These are phyloP conservation scores for Drosophila birchii DNA, from an alignment of 2,888 invertebrate genomes.

Conservation along the genomic window DNA sequence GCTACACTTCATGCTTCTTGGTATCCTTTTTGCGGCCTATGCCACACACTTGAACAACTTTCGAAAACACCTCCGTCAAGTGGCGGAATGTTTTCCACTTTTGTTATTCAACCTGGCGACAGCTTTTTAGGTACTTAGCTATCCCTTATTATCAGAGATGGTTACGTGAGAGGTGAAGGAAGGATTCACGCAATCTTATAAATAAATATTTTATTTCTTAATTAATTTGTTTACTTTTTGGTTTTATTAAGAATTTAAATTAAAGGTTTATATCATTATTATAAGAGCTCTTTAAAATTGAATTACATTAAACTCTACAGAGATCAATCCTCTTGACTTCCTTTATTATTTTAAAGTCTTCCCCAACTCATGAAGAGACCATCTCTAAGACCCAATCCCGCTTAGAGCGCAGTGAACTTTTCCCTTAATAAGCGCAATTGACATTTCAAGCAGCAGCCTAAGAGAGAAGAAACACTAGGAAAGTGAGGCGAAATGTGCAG, in stretches of 20 bases:
- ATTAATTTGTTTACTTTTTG: background rate
- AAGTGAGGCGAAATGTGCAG: slow-evolving; percentile 30
- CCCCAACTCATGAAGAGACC: background rate
- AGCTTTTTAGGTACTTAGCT: slow-evolving; percentile 20
- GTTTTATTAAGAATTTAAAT: background rate
- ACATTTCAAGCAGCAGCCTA: slow-evolving; percentile 57
- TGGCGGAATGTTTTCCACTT: slow-evolving; percentile 44
- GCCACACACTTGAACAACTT: slow-evolving; percentile 39
- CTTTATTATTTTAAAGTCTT: background rate
- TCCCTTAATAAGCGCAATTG: slow-evolving; percentile 72
- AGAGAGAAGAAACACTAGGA: slow-evolving; percentile 18
- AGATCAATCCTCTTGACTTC: fast-evolving
- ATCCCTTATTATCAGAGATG: slow-evolving; percentile 10
- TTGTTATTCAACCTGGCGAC: slow-evolving; percentile 25
- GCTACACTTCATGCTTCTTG: background rate
- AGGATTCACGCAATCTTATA: background rate
- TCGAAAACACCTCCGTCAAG: slow-evolving; percentile 47
- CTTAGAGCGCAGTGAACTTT: slow-evolving; percentile 66
- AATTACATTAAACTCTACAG: background rate
- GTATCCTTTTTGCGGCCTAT: slow-evolving; percentile 8
- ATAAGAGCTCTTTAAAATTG: no score
- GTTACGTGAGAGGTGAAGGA: slow-evolving; percentile 14
- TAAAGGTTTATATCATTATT: no score
- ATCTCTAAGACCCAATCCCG: slow-evolving; percentile 25
- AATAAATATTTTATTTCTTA: background rate